Base-by-base conservation (phyloP, 2,888 invertebrate genomes). In the Azorinus chamasolen region DNA sequence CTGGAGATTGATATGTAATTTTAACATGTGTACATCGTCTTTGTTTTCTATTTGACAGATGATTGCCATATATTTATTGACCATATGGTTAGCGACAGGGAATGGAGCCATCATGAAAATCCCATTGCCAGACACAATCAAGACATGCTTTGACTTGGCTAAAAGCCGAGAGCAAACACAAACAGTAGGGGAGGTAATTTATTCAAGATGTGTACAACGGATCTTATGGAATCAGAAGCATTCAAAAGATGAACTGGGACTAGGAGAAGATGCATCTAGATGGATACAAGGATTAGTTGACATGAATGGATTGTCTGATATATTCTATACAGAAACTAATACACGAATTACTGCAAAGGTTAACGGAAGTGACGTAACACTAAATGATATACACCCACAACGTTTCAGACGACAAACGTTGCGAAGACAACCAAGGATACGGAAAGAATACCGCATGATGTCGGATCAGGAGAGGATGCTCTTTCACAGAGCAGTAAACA, bases 391-490 rank as follows among this genome's bases (percentile, higher is more conserved):
- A 22, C 22, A 20, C 16, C 20, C 8, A 5, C n/a, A 10, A 32
- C 43, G 22, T 25, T 22, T 20, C 16, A 46, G 57, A 20, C 55
- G 24, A 22, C 41, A 58, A n/a, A 41, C 57, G 4, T 39, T 32
- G 24, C 48, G 50, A 16, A 48, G 71, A n/a, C 77, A 77, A 39
- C 78, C 78, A 8, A 32, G 87, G 24, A 46, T 83, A 10, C 51
- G 87, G 16, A 87, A 83, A 53, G 87, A 87, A 54, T 87, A 87
- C 74, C 71, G 87, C 22, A 74, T 75, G 75, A 61, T 87, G 45
- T 63, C 79, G 1, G 79, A 83, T 27, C 37, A 63, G 6, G 85
- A 87, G 32, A 61, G 86, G 50, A 43, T n/a, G 14, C 27, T 75
- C 18, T 87, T 83, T 54, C 86, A 87, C 43, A 48, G 74, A 32